These are phyloP conservation scores for Zaprionus ornatus DNA, from an alignment of 1,140 invertebrate genomes.

Conservation along the genomic window DNA sequence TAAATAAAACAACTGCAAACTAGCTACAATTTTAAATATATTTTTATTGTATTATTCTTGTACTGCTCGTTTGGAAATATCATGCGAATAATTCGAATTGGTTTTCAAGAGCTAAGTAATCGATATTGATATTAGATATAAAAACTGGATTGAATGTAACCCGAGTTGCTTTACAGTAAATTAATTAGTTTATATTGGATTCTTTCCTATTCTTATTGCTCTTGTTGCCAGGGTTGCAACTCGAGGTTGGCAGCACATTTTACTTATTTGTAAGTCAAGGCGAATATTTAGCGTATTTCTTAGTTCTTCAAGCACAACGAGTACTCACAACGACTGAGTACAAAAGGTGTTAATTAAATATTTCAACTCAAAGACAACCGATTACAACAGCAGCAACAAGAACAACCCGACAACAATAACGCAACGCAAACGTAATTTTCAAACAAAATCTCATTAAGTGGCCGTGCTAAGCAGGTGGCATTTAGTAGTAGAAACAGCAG, in stretches of 20 bases:
- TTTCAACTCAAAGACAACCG: constrained; percentile 71
- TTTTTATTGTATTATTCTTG: not conserved
- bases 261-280: constrained; percentile 40
- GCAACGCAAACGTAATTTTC: constrained; percentile 55
- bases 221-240: not conserved
- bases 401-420: constrained; percentile 38
- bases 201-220: not conserved
- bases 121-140: not conserved
- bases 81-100: not conserved
- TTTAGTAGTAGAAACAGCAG: constrained; percentile 29
- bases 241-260: constrained; percentile 43
- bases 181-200: constrained; percentile 15
- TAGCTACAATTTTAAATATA: no score
- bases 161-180: not conserved
- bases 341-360: constrained; percentile 80
- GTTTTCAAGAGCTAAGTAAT: not conserved
- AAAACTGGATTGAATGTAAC: not conserved
- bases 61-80: not conserved
- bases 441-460: constrained; percentile 79
- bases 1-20: not conserved
- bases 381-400: constrained; percentile 48
- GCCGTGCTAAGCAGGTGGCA: constrained; percentile 46
- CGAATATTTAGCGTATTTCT: constrained; percentile 11
- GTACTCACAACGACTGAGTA: constrained; percentile 16
- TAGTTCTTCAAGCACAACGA: not conserved